A percentile compares a stretch with the other conserved stretches of the same genome.
phyloP scores from a whole-genome alignment of 2,797 vertebrate genomes.

The Coranthus polyacanthus region DNA sequence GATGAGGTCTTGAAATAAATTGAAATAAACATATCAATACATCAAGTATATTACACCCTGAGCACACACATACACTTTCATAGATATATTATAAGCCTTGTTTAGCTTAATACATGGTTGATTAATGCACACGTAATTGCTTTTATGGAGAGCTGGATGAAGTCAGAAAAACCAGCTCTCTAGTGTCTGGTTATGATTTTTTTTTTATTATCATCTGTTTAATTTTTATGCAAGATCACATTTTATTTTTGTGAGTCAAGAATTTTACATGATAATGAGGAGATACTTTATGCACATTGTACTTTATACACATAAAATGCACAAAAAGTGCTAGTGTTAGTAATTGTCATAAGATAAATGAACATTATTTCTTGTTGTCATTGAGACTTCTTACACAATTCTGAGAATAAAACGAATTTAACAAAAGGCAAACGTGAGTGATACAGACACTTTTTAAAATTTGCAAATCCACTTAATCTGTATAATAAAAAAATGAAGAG shows the following conservation, averaged over 20 bases:
- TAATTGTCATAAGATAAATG: slow-evolving; percentile 12
- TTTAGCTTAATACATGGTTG: slow-evolving; percentile 75
- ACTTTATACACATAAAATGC: no score
- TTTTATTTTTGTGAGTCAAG: slow-evolving; percentile 33
- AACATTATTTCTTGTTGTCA: slow-evolving; percentile 7
- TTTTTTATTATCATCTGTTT: slow-evolving; percentile 19
- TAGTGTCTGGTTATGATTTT: slow-evolving; percentile 37
- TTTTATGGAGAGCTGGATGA: slow-evolving; percentile 58
- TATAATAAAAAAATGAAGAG: slow-evolving; percentile 82
- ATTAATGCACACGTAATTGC: slow-evolving; percentile 65
- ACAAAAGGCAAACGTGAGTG: slow-evolving; percentile 54
- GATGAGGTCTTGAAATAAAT: slow-evolving; percentile 85
- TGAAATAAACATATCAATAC: slow-evolving; percentile 86
- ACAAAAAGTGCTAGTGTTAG: neutral
- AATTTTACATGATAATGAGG: slow-evolving; percentile 19
- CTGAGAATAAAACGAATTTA: slow-evolving; percentile 25
- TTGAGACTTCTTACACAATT: slow-evolving; percentile 28
- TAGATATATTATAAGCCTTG: slow-evolving; percentile 78
- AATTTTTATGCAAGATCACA: slow-evolving; percentile 19
- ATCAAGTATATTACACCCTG: slow-evolving; percentile 81
- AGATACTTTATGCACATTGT: neutral
- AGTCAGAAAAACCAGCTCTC: slow-evolving; percentile 51
- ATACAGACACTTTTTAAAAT: slow-evolving; percentile 66
- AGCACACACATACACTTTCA: slow-evolving; percentile 67
- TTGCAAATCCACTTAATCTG: slow-evolving; percentile 76